Percentiles rank a stretch among this genome's conserved stretches.
These are phyloP conservation scores for Jacana jacana DNA, from an alignment of 2,113 vertebrate species.

Conservation along the genomic window DNA sequence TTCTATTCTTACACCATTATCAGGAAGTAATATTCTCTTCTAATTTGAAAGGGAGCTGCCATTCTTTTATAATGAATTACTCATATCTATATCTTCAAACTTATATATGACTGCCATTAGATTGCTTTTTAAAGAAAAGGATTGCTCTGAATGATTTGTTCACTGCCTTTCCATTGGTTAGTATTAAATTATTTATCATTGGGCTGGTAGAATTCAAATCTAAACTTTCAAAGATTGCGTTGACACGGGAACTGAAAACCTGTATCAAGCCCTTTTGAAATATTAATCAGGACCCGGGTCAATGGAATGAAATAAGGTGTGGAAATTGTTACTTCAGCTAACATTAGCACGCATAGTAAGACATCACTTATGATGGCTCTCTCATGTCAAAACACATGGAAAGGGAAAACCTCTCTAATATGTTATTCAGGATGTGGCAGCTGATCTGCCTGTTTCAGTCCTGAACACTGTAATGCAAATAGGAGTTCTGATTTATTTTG, in stretches of 20 bases:
- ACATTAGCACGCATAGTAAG: slow-evolving; percentile 23
- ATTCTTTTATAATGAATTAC: slow-evolving; percentile 10
- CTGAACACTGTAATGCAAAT: slow-evolving; percentile 10
- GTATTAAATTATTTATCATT: slow-evolving; percentile 56
- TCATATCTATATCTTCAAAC: slow-evolving; percentile 37
- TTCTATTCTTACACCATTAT: slow-evolving; percentile 41
- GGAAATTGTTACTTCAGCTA: slow-evolving; percentile 50
- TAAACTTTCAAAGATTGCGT: slow-evolving; percentile 27
- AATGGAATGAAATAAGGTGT: slow-evolving; percentile 40
- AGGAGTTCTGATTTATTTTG: slow-evolving; percentile 34
- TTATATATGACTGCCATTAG: not conserved
- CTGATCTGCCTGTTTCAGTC: slow-evolving; percentile 24
- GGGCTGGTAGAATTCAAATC: slow-evolving; percentile 19
- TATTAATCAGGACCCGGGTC: slow-evolving; percentile 33
- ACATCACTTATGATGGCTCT: slow-evolving; percentile 22
- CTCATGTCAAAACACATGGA: slow-evolving; percentile 37
- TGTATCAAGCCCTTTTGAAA: slow-evolving; percentile 22
- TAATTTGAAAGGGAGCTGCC: slow-evolving; percentile 38
- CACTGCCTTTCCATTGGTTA: slow-evolving; percentile 27
- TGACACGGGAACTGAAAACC: slow-evolving; percentile 51
- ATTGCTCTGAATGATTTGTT: slow-evolving; percentile 32
- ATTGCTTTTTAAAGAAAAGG: slow-evolving; percentile 38
- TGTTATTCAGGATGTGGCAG: slow-evolving; percentile 33
- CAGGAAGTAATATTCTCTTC: slow-evolving; percentile 33
- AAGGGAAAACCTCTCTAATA: slow-evolving; percentile 15